phyloP scores from a whole-genome alignment of 2,888 invertebrate genomes.

The Helicoverpa assulta region DNA sequence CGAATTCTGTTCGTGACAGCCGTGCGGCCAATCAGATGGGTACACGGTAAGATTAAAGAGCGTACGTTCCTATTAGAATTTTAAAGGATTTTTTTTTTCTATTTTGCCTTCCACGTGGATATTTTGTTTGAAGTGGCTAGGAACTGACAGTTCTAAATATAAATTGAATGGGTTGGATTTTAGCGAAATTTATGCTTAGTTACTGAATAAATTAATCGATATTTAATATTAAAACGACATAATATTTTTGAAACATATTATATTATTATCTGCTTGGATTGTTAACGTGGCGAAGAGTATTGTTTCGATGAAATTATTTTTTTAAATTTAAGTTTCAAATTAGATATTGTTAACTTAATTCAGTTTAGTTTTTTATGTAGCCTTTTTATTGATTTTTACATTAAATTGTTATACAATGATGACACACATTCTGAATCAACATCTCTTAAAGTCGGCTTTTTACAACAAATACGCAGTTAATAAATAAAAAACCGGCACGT shows the following conservation, averaged over 20 bases:
- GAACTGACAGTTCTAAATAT: constrained; percentile 25
- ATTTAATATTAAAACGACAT: no score
- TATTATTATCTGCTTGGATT: no score
- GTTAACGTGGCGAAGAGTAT: no score
- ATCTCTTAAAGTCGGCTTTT: neutral
- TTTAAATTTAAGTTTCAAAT: no score
- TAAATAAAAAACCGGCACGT: constrained; percentile 57
- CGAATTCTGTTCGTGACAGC: constrained; percentile 86
- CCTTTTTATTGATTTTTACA: no score
- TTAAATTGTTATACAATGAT: no score
- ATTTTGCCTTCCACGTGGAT: constrained; percentile 58
- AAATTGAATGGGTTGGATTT: constrained; percentile 22
- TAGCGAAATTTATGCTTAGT: neutral
- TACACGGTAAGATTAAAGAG: constrained; percentile 81
- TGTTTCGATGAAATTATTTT: no score
- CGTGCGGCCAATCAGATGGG: constrained; percentile 86
- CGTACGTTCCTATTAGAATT: constrained; percentile 80
- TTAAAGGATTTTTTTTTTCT: constrained; percentile 73
- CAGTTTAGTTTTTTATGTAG: no score
- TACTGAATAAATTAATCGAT: no score
- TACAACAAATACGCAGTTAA: neutral
- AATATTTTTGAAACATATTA: no score
- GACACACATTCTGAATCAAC: constrained; percentile 9
- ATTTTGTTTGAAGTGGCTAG: constrained; percentile 59
- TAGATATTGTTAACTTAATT: no score